Evolutionary conservation across 2,888 invertebrate species (phyloP).

Genomic region (Heteromurus nitidus): DNA sequence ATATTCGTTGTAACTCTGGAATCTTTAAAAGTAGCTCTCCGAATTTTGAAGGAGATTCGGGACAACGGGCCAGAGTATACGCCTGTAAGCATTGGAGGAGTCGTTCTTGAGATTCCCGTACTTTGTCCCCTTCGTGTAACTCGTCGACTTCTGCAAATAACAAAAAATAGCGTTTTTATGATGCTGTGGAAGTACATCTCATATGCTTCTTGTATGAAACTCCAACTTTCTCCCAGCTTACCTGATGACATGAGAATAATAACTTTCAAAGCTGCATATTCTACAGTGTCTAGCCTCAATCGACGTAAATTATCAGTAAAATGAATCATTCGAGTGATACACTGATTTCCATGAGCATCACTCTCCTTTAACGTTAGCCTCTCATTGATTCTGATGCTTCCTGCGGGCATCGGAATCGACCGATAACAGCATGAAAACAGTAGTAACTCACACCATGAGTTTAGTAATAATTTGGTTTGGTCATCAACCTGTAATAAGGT

Average conservation of each 20-base stretch:
- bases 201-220: too few species aligned
- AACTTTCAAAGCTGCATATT: constrained; percentile 97
- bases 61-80: constrained; percentile 93
- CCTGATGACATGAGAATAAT: constrained; percentile 93
- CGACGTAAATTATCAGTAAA: constrained; percentile 94
- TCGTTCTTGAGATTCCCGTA: constrained; percentile 94
- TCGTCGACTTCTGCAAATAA: constrained; percentile 87
- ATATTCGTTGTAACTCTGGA: constrained; percentile 95
- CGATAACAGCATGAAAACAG: constrained; percentile 96
- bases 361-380: constrained; percentile 73
- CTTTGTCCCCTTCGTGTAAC: constrained; percentile 93
- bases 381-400: constrained; percentile 73
- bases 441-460: constrained; percentile 96
- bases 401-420: constrained; percentile 76
- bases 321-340: constrained; percentile 95
- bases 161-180: too few species aligned
- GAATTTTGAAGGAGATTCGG: constrained; percentile 94
- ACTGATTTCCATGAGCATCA: constrained; percentile 76
- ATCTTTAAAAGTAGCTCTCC: constrained; percentile 94
- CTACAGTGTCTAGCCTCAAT: constrained; percentile 93
- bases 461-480: constrained; percentile 96
- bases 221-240: too few species aligned
- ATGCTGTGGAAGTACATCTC: too few species aligned
- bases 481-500: constrained; percentile 90
- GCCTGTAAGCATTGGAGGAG: constrained; percentile 93